Percentiles rank a stretch among this genome's conserved stretches.
These are phyloP conservation scores for Cynoglossus semilaevis DNA, from an alignment of 2,113 vertebrate genomes.

Conservation along the genomic window DNA sequence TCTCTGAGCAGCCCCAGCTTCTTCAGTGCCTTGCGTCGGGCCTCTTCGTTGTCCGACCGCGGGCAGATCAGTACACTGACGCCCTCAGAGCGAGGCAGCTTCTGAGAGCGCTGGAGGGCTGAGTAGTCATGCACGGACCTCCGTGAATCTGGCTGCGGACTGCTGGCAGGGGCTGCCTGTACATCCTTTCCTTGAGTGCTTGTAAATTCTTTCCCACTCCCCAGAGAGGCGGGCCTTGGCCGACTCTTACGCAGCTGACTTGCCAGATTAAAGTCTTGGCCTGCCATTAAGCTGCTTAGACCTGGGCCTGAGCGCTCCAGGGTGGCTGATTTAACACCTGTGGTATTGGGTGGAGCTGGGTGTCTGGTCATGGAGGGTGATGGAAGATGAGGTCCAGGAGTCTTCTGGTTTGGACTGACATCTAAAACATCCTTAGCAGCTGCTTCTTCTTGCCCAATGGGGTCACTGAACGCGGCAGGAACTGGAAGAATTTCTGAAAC, in stretches of 20 bases:
- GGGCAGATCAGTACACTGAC: conserved; percentile 89
- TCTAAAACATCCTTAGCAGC: conserved; percentile 5
- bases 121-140: conserved; percentile 34
- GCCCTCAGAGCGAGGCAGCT: conserved; percentile 73
- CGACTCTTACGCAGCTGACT: conserved; percentile 65
- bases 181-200: conserved; percentile 26
- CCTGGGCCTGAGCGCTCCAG: conserved; percentile 77
- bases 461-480: conserved; percentile 53
- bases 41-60: conserved; percentile 67
- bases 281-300: conserved; percentile 66
- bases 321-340: conserved; percentile 80
- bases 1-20: conserved; percentile 89
- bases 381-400: not conserved
- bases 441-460: not conserved
- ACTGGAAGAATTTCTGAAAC: conserved; percentile 36
- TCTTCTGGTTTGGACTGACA: not conserved
- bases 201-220: conserved; percentile 76
- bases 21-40: conserved; percentile 82
- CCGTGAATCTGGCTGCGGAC: conserved; percentile 45
- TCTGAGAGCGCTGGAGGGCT: conserved; percentile 52
- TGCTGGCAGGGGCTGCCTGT: not conserved
- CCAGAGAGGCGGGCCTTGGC: conserved; percentile 78
- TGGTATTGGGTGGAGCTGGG: conserved; percentile 19
- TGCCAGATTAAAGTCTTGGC: conserved; percentile 5
- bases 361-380: conserved; percentile 22